Evolutionary conservation across 2,888 invertebrate genomes (phyloP).

Genomic region (Petrophora chlorosata): DNA sequence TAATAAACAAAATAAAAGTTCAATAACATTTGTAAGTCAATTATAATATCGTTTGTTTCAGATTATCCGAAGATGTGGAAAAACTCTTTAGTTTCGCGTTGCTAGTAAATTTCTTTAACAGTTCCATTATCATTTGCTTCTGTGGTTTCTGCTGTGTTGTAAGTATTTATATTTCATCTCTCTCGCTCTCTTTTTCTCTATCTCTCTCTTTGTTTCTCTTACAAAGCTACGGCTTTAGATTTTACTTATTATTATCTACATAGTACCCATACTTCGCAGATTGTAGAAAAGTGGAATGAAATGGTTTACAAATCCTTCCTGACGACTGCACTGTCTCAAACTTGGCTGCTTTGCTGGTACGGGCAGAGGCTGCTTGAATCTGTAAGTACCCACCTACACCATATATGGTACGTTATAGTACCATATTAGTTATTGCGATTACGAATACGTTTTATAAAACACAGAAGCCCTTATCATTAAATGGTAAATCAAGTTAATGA

Average conservation of each 20-base stretch:
- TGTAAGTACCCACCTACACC: conserved; percentile 48
- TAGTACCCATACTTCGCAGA: conserved; percentile 46
- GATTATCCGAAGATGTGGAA: conserved; percentile 55
- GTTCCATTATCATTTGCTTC: conserved; percentile 63
- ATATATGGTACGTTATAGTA: background rate
- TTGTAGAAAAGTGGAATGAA: conserved; percentile 70
- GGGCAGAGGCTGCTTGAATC: conserved; percentile 67
- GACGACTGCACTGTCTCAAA: conserved; percentile 59
- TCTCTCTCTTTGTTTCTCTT: too few relatives aligned
- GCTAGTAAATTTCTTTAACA: conserved; percentile 65
- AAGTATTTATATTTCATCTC: too few relatives aligned
- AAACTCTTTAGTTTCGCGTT: conserved; percentile 58
- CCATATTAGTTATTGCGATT: too few relatives aligned
- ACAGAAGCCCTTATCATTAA: too few relatives aligned
- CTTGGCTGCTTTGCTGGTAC: conserved; percentile 70
- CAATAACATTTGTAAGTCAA: background rate
- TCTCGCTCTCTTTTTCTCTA: too few relatives aligned
- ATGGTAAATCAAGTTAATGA: too few relatives aligned
- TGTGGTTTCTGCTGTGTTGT: conserved; percentile 62
- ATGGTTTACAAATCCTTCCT: conserved; percentile 67
- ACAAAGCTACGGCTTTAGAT: background rate
- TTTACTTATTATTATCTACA: too few relatives aligned
- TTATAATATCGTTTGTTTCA: conserved; percentile 30
- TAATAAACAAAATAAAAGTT: too few relatives aligned
- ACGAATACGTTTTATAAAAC: too few relatives aligned